These are phyloP conservation scores for Tachypleus tridentatus DNA, from an alignment of 1,140 invertebrate species.

Conservation along the genomic window DNA sequence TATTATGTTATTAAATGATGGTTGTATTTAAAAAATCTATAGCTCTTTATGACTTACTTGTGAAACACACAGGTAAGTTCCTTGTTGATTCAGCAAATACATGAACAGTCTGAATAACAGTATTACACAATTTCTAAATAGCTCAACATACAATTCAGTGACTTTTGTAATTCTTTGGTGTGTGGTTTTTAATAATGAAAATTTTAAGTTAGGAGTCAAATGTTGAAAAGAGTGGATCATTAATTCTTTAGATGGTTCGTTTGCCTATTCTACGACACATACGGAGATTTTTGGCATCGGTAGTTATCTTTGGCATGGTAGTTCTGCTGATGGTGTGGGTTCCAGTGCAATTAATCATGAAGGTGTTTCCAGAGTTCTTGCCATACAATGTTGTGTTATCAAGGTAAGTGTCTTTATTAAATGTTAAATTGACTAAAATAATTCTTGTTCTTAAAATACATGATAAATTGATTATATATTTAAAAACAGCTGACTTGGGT, in stretches of 20 bases:
- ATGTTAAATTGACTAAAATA: background rate
- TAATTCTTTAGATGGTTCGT: constrained; percentile 79
- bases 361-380: constrained; percentile 69
- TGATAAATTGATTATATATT: too few relatives aligned
- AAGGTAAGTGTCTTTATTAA: constrained; percentile 33
- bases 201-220: background rate
- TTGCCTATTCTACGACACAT: constrained; percentile 82
- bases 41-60: too few relatives aligned
- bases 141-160: too few relatives aligned
- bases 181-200: background rate
- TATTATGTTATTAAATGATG: too few relatives aligned
- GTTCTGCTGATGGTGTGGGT: constrained; percentile 93
- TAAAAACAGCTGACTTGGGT: too few relatives aligned
- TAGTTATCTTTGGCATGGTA: constrained; percentile 90
- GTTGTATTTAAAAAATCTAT: too few relatives aligned
- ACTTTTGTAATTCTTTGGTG: too few relatives aligned
- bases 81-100: too few relatives aligned
- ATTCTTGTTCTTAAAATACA: too few relatives aligned
- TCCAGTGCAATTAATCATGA: constrained; percentile 77
- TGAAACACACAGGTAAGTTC: too few relatives aligned
- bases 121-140: too few relatives aligned
- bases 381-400: constrained; percentile 74
- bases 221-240: background rate
- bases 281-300: constrained; percentile 75
- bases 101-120: too few relatives aligned